phyloP scores from a whole-genome alignment of 2,888 invertebrate species.

The Idaea biselata region DNA sequence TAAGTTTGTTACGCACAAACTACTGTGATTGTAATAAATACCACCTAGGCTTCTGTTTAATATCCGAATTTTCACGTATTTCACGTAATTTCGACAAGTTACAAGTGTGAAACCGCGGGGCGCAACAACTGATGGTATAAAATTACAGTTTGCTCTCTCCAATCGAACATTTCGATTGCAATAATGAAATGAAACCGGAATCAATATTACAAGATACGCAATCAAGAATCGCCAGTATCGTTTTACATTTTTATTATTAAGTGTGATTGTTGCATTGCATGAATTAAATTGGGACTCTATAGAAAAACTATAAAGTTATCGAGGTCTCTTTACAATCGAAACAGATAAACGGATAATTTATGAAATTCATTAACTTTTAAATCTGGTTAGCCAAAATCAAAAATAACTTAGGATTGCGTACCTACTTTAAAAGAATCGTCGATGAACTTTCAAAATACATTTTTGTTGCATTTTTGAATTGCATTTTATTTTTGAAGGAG shows the following conservation, averaged over 20 bases:
- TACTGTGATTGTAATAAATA: too few relatives aligned
- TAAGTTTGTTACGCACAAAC: too few relatives aligned
- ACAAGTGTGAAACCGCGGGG: too few relatives aligned
- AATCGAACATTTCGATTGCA: background rate
- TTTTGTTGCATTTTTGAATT: background rate
- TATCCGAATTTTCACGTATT: too few relatives aligned
- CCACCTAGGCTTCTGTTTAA: too few relatives aligned
- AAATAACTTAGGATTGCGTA: background rate
- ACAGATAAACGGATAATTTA: background rate
- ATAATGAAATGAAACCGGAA: background rate
- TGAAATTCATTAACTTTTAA: background rate
- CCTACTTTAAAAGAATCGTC: background rate
- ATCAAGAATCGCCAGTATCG: background rate
- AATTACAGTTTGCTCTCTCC: background rate
- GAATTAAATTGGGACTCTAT: background rate
- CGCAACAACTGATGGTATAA: background rate
- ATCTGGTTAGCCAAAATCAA: background rate
- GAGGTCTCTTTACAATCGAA: background rate
- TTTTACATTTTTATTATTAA: background rate
- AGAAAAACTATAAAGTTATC: background rate
- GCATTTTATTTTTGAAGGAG: background rate
- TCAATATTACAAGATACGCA: background rate
- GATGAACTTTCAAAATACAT: background rate
- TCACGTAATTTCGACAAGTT: too few relatives aligned
- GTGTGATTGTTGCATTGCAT: background rate